Base-by-base conservation (phyloP, 2,797 vertebrate species). In the Neoniphon sammara region DNA sequence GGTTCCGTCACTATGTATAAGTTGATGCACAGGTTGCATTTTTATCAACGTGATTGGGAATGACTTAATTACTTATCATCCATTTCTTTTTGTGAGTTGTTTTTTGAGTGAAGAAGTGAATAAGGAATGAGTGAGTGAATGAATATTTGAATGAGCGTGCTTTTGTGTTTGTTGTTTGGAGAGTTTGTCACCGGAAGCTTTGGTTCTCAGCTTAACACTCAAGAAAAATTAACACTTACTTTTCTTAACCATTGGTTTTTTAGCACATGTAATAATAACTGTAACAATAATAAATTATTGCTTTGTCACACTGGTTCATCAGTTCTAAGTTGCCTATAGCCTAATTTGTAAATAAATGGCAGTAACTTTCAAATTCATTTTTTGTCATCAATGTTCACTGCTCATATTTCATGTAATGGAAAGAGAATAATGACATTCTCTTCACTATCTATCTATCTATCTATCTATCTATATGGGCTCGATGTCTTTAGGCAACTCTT, bases 201-300 rank as follows among this genome's bases (percentile, higher is more conserved):
- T 0, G 65, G 11, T 77, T 69, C 17, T 66, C 63, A 53, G 39
- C 15, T 55, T 15, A 70, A 77, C 75, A 82, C 83, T 83, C 56
- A 64, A 75, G 39, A 79, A 57, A 80, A 17, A 69, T 76, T 54
- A 74, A 80, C 70, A 83, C 66, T 78, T 77, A 70, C 5, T 84
- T 75, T 73, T 63, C 14, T 25, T 46, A 21, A 58, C 18, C 7
- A 65, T 5, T 78, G 42, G 73, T 70, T 75, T 70, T 75, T 71
- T 0, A 65, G 50, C 11, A 58, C 56, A 5, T 65, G 52, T 21
- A 31, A 46, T 46, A 1, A 17, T 74, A 66, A 18, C 66, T 70
- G 25, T 46, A 4, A 42, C 63, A 64, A 71, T 39, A 56, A 63
- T 55, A 49, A 34, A 34, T 34, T 6, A 34, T 34, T 6, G 31